These are phyloP conservation scores for Apamea monoglypha DNA, from an alignment of 2,888 invertebrate species.

Conservation along the genomic window DNA sequence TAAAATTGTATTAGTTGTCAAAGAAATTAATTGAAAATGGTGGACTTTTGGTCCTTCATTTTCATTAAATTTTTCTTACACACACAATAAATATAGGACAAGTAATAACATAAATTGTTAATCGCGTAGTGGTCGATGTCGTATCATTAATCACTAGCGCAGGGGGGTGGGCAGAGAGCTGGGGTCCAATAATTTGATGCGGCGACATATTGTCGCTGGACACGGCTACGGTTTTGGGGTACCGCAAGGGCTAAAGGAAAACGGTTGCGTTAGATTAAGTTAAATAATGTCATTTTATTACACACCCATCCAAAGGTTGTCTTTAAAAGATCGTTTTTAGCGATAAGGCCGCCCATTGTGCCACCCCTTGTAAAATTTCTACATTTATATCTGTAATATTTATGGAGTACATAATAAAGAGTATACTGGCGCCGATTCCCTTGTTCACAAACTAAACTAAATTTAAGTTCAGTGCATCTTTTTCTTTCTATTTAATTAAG, in stretches of 20 bases:
- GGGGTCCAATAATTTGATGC: constrained; percentile 62
- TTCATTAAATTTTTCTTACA: neutral
- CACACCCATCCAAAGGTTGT: no score
- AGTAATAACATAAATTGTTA: constrained; percentile 62
- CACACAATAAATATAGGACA: constrained; percentile 25
- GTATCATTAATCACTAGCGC: constrained; percentile 61
- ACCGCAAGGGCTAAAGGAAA: neutral
- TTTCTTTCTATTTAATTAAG: no score
- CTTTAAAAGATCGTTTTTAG: no score
- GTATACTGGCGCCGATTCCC: no score
- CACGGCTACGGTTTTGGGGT: constrained; percentile 49
- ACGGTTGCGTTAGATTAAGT: neutral
- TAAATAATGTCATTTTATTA: neutral
- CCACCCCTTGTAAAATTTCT: no score
- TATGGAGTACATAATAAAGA: no score
- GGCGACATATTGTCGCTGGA: constrained; percentile 64
- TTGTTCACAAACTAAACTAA: no score
- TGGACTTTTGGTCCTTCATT: neutral
- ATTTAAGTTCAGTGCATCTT: no score
- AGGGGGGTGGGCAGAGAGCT: constrained; percentile 31
- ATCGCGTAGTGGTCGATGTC: constrained; percentile 51
- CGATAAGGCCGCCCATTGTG: no score
- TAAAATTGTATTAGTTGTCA: neutral
- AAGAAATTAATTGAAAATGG: neutral
- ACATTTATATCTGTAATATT: no score